Evolutionary conservation across 2,113 vertebrate genomes (phyloP), one percentile per base, ranked within the genome.

Genomic region (Rhodinocichla rosea): DNA sequence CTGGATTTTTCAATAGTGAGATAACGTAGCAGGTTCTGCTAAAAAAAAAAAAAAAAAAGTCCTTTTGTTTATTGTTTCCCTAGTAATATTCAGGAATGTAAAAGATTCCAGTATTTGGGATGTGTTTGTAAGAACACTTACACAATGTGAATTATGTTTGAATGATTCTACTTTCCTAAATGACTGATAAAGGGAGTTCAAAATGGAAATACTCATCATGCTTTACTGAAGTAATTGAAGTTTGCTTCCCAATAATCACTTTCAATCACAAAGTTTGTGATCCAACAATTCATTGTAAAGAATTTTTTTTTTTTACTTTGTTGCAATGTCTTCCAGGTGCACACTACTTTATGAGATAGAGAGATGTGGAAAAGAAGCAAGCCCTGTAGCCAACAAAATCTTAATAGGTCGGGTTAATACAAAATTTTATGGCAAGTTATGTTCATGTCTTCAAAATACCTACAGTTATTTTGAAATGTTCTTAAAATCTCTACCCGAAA

Each of bases 391-490:
- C 45, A 92, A 77, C 21, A 62, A 50, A 69, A 37, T 42, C 92
- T 78, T 65, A 39, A 64, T 20, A 86, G n/a, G 67, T 90, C 16
- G 79, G 22, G 44, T 78, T 83, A 87, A 44, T 33, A 44, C 18
- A 50, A 37, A 37, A 40, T 59, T 52, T 86, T 73, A 76, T 50
- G 15, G 35, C 9, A 80, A 30, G 15, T 85, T 84, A 93, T 83
- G 52, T 59, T 94, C 85, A 40, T 70, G 27, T 39, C 89, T 95
- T 81, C 40, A 30, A 40, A 93, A 89, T 3, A 32, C 73, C 77
- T 82, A 30, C 88, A 95, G 96, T 90, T 95, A 94, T 95, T 97
- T 91, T 92, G 37, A 71, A 94, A 83, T 35, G 17, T 26, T 87
- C 92, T 87, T 94, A 69, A 86, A 95, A 75, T 39, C 87, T 87